These are phyloP conservation scores for Drosophila affinis DNA, from an alignment of 2,888 invertebrate species.

Conservation along the genomic window DNA sequence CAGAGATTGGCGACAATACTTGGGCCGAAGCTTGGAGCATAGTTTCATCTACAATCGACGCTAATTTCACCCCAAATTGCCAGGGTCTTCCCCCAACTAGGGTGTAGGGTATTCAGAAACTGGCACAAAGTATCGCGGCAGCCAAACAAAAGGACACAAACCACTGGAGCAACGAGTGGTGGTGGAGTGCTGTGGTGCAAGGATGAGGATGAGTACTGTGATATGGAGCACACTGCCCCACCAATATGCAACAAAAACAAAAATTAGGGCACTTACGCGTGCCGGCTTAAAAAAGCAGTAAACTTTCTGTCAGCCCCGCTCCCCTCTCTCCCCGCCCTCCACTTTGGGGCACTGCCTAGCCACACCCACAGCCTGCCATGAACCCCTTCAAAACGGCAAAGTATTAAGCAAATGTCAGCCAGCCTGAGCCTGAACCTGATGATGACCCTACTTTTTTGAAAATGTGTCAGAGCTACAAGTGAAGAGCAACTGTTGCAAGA, in stretches of 20 bases:
- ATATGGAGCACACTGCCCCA: constrained; percentile 32
- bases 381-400: constrained; percentile 45
- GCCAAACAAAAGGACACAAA: constrained; percentile 34
- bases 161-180: constrained; percentile 10
- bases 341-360: neutral
- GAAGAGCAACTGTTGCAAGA: constrained; percentile 75
- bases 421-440: constrained; percentile 71
- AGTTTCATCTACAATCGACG: too few species aligned
- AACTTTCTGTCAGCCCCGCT: constrained; percentile 57
- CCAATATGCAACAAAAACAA: constrained; percentile 45
- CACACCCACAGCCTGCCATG: neutral
- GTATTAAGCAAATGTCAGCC: constrained; percentile 76
- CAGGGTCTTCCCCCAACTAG: neutral
- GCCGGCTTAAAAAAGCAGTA: constrained; percentile 70
- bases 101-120: constrained; percentile 28
- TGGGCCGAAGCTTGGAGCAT: too few species aligned
- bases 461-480: constrained; percentile 79
- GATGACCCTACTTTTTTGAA: constrained; percentile 68
- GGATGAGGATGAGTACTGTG: constrained; percentile 15
- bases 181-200: neutral
- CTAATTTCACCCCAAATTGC: too few species aligned
- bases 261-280: constrained; percentile 78
- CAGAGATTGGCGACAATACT: too few species aligned
- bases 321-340: neutral
- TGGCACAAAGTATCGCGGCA: constrained; percentile 28